Conservation (phyloP, 2,113 vertebrate genomes). For the Talpa occidentalis region DNA sequence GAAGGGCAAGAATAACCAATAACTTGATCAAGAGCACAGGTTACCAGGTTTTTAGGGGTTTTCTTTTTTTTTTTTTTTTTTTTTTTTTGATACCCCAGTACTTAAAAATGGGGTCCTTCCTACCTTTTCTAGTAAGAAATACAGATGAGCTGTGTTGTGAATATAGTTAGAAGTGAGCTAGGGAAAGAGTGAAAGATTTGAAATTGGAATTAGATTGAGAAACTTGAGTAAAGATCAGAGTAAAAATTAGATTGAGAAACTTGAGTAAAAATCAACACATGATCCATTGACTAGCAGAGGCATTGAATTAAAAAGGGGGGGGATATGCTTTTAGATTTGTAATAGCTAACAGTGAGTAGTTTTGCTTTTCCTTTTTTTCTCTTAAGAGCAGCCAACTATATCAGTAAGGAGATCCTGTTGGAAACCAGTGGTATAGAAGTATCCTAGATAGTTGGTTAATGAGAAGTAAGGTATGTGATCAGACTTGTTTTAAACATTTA, state of each 20-base stretch:
- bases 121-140: not conserved
- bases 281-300: not conserved
- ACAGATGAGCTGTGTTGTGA: not conserved
- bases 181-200: not conserved
- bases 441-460: not conserved
- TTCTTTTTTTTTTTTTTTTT: not conserved
- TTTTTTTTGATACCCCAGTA: not conserved
- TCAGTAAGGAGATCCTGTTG: not conserved
- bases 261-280: not conserved
- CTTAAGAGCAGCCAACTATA: not conserved
- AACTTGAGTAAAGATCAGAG: not conserved
- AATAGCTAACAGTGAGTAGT: not conserved
- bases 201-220: not conserved
- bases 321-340: not conserved
- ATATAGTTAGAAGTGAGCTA: not conserved
- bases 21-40: not conserved
- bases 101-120: not conserved
- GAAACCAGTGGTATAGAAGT: not conserved
- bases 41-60: too few relatives aligned
- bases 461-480: not conserved
- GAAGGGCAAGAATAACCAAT: not conserved
- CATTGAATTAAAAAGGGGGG: not conserved
- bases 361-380: not conserved
- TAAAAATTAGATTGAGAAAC: too few relatives aligned
- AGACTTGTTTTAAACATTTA: constrained; percentile 13